Conservation (phyloP, 2,888 invertebrate species). For the Parelbella ahira region DNA sequence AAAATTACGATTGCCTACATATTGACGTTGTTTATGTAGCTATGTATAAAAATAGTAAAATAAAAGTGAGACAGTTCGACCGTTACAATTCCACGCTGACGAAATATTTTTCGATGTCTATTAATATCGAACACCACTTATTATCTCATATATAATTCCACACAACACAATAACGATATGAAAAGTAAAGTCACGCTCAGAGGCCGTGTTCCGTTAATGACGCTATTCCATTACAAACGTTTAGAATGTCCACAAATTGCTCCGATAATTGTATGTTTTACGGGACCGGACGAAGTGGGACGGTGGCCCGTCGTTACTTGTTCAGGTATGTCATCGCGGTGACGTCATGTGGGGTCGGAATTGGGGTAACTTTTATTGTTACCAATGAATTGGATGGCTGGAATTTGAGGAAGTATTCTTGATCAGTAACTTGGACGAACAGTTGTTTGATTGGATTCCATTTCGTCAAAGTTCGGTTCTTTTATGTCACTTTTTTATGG, state of each 20-base stretch:
- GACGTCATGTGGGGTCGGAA: constrained; percentile 14
- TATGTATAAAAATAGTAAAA: too few species aligned
- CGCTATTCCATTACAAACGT: constrained; percentile 14
- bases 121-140: too few species aligned
- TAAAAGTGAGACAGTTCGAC: too few species aligned
- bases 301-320: constrained; percentile 22
- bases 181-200: neutral
- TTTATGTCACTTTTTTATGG: too few species aligned
- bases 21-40: too few species aligned
- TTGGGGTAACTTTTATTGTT: constrained; percentile 21
- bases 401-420: too few species aligned
- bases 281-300: constrained; percentile 13
- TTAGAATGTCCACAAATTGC: constrained; percentile 19
- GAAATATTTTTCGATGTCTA: too few species aligned
- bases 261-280: constrained; percentile 22
- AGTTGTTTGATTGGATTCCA: too few species aligned
- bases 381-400: neutral
- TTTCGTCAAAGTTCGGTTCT: too few species aligned
- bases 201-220: constrained; percentile 10
- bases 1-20: too few species aligned
- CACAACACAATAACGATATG: neutral
- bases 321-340: constrained; percentile 23
- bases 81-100: too few species aligned
- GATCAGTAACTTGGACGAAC: too few species aligned
- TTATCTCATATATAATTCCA: neutral